Evolutionary conservation across 2,888 invertebrate genomes (phyloP).

Genomic region (Dryomyza anilis): DNA sequence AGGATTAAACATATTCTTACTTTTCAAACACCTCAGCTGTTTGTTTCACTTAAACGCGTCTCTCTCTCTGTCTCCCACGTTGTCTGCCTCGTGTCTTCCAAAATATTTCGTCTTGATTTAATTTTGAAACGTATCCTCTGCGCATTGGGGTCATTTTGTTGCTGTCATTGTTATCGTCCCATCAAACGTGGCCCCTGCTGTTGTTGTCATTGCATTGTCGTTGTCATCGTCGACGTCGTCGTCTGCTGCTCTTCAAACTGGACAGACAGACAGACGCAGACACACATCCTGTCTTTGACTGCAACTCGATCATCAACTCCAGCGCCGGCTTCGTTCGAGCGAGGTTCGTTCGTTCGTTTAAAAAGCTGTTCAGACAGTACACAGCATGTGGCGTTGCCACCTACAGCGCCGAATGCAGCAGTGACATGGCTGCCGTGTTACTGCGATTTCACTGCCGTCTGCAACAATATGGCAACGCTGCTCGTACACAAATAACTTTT

Average conservation of each 20-base stretch:
- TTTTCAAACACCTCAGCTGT: background rate
- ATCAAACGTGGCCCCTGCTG: background rate
- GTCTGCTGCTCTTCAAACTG: background rate
- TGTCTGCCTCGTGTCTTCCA: conserved; percentile 28
- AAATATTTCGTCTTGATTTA: background rate
- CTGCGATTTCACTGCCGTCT: no score
- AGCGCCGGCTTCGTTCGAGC: no score
- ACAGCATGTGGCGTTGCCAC: background rate
- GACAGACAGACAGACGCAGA: background rate
- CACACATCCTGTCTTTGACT: background rate
- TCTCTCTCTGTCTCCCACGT: conserved; percentile 23
- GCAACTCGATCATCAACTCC: background rate
- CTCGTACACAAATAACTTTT: background rate
- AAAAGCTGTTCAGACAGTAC: background rate
- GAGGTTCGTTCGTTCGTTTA: no score
- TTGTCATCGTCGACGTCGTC: background rate
- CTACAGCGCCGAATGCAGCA: background rate
- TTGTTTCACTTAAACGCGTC: background rate
- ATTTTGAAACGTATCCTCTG: background rate
- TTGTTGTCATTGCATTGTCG: background rate
- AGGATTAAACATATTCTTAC: no score
- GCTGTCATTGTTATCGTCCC: background rate
- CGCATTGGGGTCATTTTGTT: background rate
- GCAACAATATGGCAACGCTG: background rate
- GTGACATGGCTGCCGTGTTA: background rate